Evolutionary conservation across 2,797 vertebrate species (phyloP).

Genomic region (Pseudomugil gertrudae): DNA sequence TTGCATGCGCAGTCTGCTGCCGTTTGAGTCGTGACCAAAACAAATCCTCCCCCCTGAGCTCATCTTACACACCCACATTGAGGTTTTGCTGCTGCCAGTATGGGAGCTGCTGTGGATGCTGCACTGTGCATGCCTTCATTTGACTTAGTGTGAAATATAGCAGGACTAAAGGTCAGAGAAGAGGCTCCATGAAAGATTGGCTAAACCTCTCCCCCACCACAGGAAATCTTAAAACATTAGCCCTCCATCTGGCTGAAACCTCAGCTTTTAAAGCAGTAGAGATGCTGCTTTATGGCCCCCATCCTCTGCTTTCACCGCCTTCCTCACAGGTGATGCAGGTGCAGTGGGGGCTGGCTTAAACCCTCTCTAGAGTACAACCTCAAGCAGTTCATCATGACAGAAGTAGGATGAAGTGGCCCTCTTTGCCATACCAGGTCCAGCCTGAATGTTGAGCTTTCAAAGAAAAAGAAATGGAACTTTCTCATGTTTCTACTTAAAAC

Average conservation of each 20-base stretch:
- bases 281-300: conserved; percentile 25
- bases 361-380: conserved; percentile 8
- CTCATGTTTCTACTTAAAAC: neutral
- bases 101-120: conserved; percentile 26
- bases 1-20: conserved; percentile 15
- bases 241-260: conserved; percentile 9
- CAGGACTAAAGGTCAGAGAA: conserved; percentile 2
- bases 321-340: conserved; percentile 32
- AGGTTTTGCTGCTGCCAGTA: conserved; percentile 31
- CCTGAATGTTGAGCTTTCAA: conserved; percentile 13
- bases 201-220: conserved; percentile 5
- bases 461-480: neutral
- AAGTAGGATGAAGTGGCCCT: conserved; percentile 12
- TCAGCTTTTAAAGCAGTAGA: conserved; percentile 6
- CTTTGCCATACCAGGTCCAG: conserved; percentile 3
- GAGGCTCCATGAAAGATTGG: neutral
- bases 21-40: conserved; percentile 69
- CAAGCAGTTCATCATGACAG: conserved; percentile 16
- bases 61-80: conserved; percentile 56
- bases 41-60: conserved; percentile 49
- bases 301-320: conserved; percentile 21
- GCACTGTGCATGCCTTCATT: conserved; percentile 12
- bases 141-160: conserved; percentile 10
- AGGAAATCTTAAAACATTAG: conserved; percentile 32
- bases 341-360: conserved; percentile 13